Percentiles rank a stretch among this genome's conserved stretches.
phyloP scores from a whole-genome alignment of 2,797 vertebrate genomes.

The Chaetodon trifasciatus region DNA sequence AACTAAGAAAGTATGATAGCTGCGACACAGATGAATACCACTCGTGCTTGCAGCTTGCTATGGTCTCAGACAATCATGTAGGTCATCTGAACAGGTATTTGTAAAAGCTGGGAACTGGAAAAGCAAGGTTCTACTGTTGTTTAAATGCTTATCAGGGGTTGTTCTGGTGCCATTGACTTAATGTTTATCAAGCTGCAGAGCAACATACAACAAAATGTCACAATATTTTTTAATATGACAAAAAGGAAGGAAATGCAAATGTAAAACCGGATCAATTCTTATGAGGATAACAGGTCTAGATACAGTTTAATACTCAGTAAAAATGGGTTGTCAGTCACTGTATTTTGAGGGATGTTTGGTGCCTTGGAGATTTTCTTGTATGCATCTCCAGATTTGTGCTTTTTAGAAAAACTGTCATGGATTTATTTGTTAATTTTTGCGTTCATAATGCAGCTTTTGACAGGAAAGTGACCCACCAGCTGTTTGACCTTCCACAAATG shows the following conservation, averaged over 20 bases:
- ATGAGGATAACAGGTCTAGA: no score
- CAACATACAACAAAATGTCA: no score
- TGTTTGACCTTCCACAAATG: background rate
- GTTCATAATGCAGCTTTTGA: background rate
- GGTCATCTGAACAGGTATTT: constrained; percentile 6
- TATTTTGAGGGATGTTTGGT: no score
- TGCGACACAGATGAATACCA: background rate
- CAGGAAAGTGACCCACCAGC: background rate
- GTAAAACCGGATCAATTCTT: no score
- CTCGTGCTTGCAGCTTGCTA: background rate
- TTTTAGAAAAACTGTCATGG: background rate
- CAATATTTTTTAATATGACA: no score
- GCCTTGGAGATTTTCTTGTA: no score
- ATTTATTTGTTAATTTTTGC: background rate
- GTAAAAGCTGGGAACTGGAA: background rate
- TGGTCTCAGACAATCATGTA: background rate
- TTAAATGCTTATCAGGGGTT: background rate
- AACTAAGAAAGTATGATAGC: constrained; percentile 1
- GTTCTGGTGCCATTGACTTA: no score
- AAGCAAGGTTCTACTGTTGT: background rate
- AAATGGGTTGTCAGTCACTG: no score
- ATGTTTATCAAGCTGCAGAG: no score
- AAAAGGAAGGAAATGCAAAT: no score
- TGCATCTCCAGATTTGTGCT: no score
- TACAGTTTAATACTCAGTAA: no score